These are phyloP conservation scores for Heteromyza rotundicornis DNA, from an alignment of 2,888 invertebrate genomes.

Conservation along the genomic window DNA sequence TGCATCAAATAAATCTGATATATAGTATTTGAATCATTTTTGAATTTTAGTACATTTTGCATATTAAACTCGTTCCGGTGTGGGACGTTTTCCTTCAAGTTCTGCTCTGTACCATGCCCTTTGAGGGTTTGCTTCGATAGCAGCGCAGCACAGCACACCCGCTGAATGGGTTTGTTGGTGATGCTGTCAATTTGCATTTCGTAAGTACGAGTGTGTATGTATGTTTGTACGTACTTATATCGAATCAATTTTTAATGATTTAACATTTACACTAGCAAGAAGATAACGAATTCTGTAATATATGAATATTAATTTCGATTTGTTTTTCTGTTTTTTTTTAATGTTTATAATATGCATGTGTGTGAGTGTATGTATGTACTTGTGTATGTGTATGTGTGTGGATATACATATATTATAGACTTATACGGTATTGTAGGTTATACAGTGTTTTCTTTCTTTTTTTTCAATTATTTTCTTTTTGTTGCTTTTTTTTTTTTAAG, in stretches of 20 bases:
- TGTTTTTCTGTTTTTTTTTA: not conserved
- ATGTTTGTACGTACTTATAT: conserved; percentile 22
- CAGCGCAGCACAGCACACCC: too few species aligned
- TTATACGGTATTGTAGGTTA: not conserved
- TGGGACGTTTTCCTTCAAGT: too few species aligned
- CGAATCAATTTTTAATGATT: too few species aligned
- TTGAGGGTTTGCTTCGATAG: too few species aligned
- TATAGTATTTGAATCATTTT: not conserved
- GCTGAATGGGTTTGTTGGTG: too few species aligned
- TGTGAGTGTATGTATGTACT: conserved; percentile 27
- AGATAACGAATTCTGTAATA: too few species aligned
- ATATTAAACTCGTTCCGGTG: too few species aligned
- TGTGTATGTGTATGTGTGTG: conserved; percentile 19
- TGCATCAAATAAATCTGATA: conserved; percentile 49
- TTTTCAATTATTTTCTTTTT: too few species aligned
- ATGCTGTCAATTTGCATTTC: conserved; percentile 26
- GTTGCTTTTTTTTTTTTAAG: not conserved
- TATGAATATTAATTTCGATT: too few species aligned
- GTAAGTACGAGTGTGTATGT: conserved; percentile 27
- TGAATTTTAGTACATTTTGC: too few species aligned
- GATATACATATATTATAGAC: not conserved
- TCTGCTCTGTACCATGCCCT: too few species aligned
- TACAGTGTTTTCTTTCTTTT: not conserved
- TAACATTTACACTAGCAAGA: too few species aligned
- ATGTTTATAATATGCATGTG: conserved; percentile 26